Base-by-base conservation (phyloP, 2,797 vertebrate species). In the Lophotriccus pileatus region DNA sequence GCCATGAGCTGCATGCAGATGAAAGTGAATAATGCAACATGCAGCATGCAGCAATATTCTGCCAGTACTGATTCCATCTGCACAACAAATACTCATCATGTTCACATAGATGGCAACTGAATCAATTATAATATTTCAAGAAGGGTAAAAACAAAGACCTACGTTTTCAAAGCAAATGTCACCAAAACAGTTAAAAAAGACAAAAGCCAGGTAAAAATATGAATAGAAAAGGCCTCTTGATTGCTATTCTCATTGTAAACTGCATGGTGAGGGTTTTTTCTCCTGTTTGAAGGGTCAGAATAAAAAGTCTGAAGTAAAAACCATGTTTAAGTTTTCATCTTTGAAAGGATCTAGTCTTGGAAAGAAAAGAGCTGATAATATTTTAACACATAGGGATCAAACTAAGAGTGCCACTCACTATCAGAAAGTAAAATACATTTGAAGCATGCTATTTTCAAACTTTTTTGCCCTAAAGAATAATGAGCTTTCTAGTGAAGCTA, bases 11-110 rank as follows among this genome's bases (percentile, higher is more conserved):
- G 95, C 96, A 97, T 97, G 97, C 95, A 97, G 97, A 97, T 97
- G 94, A 97, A 97, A 97, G 97, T 96, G 97, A 97, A 97, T 97
- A 97, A 97, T 97, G 95, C 96, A 97, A 97, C 95, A 96, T 96
- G 93, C 92, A 93, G 81, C 96, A 96, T 97, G 96, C 95, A 96
- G 89, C 95, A 94, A 88, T 95, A 94, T 96, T 96, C 95, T 95
- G 87, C 85, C 94, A 84, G 87, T 73, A 94, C 93, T 76, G 95
- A 96, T 97, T 95, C 94, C 92, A 97, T 91, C 94, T 87, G 84
- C 96, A 97, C 95, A 97, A 97, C 94, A 97, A 97, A 97, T 97
- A 89, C 86, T 95, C 94, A 78, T 96, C 96, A 92, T 89, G 89
- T 76, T 92, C 92, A 84, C 86, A 73, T 5, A 97, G 95, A 94